Evolutionary conservation across 2,797 vertebrate genomes (phyloP).

Genomic region (Sorex maritimensis): DNA sequence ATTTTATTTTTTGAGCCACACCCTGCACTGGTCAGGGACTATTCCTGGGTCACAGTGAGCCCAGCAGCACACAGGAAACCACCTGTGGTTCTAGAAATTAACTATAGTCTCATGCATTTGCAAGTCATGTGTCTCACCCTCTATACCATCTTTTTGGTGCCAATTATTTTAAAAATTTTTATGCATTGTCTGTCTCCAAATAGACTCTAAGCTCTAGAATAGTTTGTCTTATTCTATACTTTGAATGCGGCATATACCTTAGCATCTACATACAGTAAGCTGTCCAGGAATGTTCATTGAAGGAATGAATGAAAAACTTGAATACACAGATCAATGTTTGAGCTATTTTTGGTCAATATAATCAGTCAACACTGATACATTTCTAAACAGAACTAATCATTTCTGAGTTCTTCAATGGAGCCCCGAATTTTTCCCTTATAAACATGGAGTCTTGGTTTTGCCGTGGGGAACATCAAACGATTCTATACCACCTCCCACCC

Average conservation of each 20-base stretch:
- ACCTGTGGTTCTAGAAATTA: too few species aligned
- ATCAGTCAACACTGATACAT: conserved; percentile 41
- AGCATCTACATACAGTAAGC: conserved; percentile 7
- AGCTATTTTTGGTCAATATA: conserved; percentile 72
- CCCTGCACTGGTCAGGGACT: too few species aligned
- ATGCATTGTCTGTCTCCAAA: conserved; percentile 28
- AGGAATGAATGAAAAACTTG: conserved; percentile 69
- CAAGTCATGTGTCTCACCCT: too few species aligned
- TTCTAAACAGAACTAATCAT: conserved; percentile 55
- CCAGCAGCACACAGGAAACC: too few species aligned
- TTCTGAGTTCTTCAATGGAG: conserved; percentile 21
- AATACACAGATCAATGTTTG: conserved; percentile 63
- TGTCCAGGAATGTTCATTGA: conserved; percentile 71
- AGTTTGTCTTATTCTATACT: conserved; percentile 6
- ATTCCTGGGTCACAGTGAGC: too few species aligned
- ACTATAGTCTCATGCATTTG: too few species aligned
- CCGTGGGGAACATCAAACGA: not conserved
- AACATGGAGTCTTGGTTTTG: conserved; percentile 23
- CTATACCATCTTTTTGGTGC: too few species aligned
- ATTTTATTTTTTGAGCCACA: too few species aligned
- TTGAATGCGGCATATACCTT: conserved; percentile 45
- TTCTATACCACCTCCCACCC: not conserved
- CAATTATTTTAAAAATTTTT: not conserved
- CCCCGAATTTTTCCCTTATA: conserved; percentile 7
- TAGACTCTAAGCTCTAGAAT: conserved; percentile 40